phyloP scores from a whole-genome alignment of 2,797 vertebrate genomes.

The Enteromius argenteus region DNA sequence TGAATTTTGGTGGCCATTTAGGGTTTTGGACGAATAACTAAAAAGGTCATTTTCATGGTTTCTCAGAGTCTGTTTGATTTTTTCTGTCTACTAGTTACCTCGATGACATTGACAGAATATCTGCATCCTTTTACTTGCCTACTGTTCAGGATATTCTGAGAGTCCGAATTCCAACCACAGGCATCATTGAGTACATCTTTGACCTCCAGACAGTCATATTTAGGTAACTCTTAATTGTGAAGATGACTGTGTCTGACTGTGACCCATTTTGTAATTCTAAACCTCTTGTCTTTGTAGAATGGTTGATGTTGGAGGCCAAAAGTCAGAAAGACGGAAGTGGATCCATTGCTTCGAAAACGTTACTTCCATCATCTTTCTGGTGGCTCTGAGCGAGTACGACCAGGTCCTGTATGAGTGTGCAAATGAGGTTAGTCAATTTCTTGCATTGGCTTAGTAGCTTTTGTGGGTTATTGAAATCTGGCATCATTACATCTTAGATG shows the following conservation, averaged over 20 bases:
- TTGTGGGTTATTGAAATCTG: not conserved
- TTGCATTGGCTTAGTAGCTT: not conserved
- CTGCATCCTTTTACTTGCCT: slow-evolving; percentile 75
- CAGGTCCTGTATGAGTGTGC: slow-evolving; percentile 84
- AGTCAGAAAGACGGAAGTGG: slow-evolving; percentile 90
- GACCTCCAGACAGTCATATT: slow-evolving; percentile 82
- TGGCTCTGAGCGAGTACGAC: slow-evolving; percentile 90
- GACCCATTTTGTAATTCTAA: not conserved
- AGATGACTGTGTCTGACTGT: not conserved
- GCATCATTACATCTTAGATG: not conserved
- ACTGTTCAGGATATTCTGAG: slow-evolving; percentile 85
- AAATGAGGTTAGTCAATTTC: slow-evolving; percentile 76
- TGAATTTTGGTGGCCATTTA: not conserved
- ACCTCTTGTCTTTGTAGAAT: slow-evolving; percentile 74
- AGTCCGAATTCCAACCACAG: slow-evolving; percentile 83
- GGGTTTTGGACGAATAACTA: not conserved
- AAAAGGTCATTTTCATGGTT: not conserved
- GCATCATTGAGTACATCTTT: slow-evolving; percentile 88
- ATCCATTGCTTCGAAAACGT: slow-evolving; percentile 92
- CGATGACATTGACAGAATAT: slow-evolving; percentile 81
- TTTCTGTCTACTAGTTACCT: slow-evolving; percentile 79
- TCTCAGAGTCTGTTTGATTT: not conserved
- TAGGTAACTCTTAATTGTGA: slow-evolving; percentile 73
- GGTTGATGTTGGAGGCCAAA: slow-evolving; percentile 92
- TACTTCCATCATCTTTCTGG: slow-evolving; percentile 89